Conservation (phyloP, 2,797 vertebrate genomes). For the Chelidonichthys spinosus region DNA sequence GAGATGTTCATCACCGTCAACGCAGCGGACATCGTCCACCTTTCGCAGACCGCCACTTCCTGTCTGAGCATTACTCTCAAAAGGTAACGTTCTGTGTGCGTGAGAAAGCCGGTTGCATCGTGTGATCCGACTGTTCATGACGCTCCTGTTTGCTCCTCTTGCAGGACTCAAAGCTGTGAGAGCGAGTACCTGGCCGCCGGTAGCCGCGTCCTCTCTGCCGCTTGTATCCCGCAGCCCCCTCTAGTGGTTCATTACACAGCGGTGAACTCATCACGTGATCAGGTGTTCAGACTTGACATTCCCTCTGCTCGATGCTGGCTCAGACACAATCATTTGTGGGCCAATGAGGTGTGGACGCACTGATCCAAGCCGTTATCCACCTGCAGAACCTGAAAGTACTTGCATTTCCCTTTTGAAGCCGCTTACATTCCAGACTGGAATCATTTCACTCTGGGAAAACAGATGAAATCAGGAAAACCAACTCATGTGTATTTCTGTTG, state of each 20-base stretch:
- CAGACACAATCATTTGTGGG: constrained; percentile 79
- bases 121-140: not conserved
- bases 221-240: constrained; percentile 79
- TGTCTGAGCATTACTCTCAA: constrained; percentile 87
- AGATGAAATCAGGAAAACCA: constrained; percentile 49
- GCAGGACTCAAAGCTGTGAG: constrained; percentile 71
- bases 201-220: constrained; percentile 80
- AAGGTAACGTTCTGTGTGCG: constrained; percentile 80
- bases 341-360: constrained; percentile 74
- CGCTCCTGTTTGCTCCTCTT: constrained; percentile 9
- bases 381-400: not conserved
- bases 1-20: constrained; percentile 93
- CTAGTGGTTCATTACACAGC: constrained; percentile 74
- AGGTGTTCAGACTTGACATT: constrained; percentile 78
- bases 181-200: constrained; percentile 79
- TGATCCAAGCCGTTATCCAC: constrained; percentile 8
- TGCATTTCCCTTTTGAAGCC: not conserved
- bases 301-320: constrained; percentile 80
- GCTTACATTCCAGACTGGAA: constrained; percentile 1
- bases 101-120: not conserved
- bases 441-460: not conserved
- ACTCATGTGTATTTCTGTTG: constrained; percentile 20
- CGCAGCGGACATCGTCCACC: constrained; percentile 76
- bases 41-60: constrained; percentile 52
- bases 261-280: constrained; percentile 76